Evolutionary conservation across 2,888 invertebrate genomes (phyloP).

Genomic region (Lepetodrilus schrolli): DNA sequence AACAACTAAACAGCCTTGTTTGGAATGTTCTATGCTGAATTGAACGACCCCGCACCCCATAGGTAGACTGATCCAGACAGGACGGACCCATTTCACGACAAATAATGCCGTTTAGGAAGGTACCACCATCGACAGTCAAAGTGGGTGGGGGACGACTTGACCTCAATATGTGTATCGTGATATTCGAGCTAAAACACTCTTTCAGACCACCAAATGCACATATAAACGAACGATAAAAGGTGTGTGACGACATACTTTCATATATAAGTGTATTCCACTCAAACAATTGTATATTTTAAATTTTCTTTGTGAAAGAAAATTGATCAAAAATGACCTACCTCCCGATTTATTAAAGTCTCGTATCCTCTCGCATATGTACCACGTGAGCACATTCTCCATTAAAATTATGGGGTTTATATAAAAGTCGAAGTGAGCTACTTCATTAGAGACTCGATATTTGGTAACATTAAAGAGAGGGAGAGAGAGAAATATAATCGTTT

Average conservation of each 20-base stretch:
- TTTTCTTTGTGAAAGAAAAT: slow-evolving; percentile 27
- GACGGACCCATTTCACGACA: slow-evolving; percentile 58
- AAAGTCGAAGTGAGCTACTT: no score
- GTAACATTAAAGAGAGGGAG: no score
- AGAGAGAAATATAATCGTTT: no score
- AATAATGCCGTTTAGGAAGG: slow-evolving; percentile 35
- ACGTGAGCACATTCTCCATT: slow-evolving; percentile 25
- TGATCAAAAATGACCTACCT: slow-evolving; percentile 35
- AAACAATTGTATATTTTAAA: background rate
- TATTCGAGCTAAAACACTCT: background rate
- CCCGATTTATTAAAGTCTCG: slow-evolving; percentile 37
- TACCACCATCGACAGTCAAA: slow-evolving; percentile 32
- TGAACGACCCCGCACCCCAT: slow-evolving; percentile 36
- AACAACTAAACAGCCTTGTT: background rate
- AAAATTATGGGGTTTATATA: background rate
- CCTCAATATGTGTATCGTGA: background rate
- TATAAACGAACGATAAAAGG: background rate
- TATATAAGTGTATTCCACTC: background rate
- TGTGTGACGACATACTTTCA: background rate
- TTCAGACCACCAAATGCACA: background rate
- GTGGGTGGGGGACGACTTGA: slow-evolving; percentile 31
- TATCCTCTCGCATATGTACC: slow-evolving; percentile 29
- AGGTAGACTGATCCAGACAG: slow-evolving; percentile 39
- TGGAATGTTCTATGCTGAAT: background rate
- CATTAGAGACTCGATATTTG: no score